Conservation (phyloP, 2,113 vertebrate species). For the Ceratotherium simum region DNA sequence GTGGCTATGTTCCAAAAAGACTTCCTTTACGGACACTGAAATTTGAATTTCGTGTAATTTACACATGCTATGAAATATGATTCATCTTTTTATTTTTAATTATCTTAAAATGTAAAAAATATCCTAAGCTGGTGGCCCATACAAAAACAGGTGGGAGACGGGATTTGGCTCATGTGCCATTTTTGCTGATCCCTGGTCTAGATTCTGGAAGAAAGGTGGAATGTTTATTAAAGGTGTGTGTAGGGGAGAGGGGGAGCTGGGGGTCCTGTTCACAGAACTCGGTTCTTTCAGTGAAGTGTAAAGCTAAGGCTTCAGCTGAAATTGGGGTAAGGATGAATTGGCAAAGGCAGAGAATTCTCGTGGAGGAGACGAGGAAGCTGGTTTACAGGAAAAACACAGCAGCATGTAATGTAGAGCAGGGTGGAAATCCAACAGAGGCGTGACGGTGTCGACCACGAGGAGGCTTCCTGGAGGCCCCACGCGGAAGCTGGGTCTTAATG, state of each 20-base stretch:
- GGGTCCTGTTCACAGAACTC: not conserved
- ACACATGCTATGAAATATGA: not conserved
- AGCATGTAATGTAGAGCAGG: not conserved
- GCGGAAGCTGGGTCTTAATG: not conserved
- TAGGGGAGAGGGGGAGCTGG: rapidly evolving
- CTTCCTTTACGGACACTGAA: conserved; percentile 1
- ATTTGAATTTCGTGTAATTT: not conserved
- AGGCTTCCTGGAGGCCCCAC: not conserved
- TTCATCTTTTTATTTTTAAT: not conserved
- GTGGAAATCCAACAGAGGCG: not conserved
- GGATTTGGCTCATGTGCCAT: rapidly evolving
- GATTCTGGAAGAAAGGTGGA: not conserved
- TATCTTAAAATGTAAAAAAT: conserved; percentile 32
- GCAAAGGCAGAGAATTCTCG: not conserved
- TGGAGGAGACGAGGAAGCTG: not conserved
- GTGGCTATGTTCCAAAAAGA: not conserved
- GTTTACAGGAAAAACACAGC: not conserved
- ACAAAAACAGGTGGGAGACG: not conserved
- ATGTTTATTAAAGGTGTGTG: not conserved
- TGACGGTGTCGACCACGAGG: not conserved
- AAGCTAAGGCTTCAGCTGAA: not conserved
- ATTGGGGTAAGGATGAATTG: not conserved
- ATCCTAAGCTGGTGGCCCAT: not conserved
- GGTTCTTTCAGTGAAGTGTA: not conserved
- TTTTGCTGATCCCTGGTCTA: not conserved